These are phyloP conservation scores for Drosophila melanogaster DNA, from an alignment of 1,140 invertebrate species.

Conservation along the genomic window DNA sequence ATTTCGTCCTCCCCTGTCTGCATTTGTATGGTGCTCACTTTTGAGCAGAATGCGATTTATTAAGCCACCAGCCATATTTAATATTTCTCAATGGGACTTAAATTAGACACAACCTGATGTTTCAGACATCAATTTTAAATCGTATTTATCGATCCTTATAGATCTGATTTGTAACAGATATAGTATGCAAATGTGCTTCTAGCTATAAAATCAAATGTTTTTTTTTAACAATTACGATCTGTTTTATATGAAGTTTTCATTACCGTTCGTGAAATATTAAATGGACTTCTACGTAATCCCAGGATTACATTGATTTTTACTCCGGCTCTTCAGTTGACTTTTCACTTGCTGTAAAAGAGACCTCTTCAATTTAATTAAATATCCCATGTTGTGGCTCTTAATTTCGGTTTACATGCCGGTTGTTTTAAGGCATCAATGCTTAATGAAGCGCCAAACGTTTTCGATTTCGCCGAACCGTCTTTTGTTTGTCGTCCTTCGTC, in stretches of 20 bases:
- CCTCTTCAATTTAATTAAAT: constrained; percentile 47
- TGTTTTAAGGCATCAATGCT: constrained; percentile 67
- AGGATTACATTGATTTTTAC: neutral
- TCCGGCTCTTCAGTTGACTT: neutral
- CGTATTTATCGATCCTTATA: neutral
- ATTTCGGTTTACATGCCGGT: constrained; percentile 41
- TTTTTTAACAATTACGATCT: too few relatives aligned
- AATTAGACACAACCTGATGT: neutral
- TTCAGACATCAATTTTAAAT: neutral
- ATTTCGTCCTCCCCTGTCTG: constrained; percentile 42
- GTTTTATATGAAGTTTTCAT: neutral
- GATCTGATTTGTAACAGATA: neutral
- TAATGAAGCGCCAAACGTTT: constrained; percentile 78
- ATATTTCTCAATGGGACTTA: constrained; percentile 19
- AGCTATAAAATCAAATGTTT: too few relatives aligned
- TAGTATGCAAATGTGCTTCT: neutral
- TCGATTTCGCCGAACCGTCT: constrained; percentile 62
- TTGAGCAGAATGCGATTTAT: constrained; percentile 52
- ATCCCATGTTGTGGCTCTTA: constrained; percentile 40
- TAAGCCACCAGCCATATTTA: constrained; percentile 38
- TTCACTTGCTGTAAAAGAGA: neutral
- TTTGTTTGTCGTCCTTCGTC: constrained; percentile 39
- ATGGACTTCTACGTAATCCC: neutral
- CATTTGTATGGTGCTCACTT: constrained; percentile 22
- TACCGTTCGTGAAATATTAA: neutral